Percentiles rank a stretch among this genome's conserved stretches.
phyloP scores from a whole-genome alignment of 2,797 vertebrate genomes.

The Pseudomugil gertrudae region DNA sequence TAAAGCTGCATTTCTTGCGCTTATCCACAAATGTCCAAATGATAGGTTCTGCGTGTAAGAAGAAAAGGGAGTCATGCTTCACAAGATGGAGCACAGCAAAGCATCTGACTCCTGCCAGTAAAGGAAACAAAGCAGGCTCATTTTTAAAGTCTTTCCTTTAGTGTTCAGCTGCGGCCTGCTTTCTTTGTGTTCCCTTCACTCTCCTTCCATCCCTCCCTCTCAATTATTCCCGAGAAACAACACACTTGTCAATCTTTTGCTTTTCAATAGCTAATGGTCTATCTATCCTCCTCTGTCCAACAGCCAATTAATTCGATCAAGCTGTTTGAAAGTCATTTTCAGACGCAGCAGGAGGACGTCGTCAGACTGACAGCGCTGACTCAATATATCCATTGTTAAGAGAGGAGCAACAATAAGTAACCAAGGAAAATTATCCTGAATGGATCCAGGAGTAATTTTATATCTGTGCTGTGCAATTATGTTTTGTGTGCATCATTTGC shows the following conservation, averaged over 20 bases:
- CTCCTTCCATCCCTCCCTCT: constrained; percentile 54
- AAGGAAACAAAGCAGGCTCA: constrained; percentile 62
- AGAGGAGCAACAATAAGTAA: constrained; percentile 50
- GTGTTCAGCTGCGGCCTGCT: constrained; percentile 48
- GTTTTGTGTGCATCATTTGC: constrained; percentile 52
- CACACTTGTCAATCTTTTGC: constrained; percentile 73
- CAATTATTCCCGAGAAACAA: constrained; percentile 68
- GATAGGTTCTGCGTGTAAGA: constrained; percentile 67
- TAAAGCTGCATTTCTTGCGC: constrained; percentile 56
- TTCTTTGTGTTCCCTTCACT: constrained; percentile 64
- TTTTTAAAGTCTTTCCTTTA: constrained; percentile 67
- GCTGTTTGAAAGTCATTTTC: constrained; percentile 71
- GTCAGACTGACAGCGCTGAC: constrained; percentile 54
- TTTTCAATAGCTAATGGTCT: constrained; percentile 76
- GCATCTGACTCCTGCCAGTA: constrained; percentile 63
- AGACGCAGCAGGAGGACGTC: constrained; percentile 40
- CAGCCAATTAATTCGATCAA: constrained; percentile 80
- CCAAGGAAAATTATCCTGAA: constrained; percentile 63
- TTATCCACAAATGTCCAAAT: constrained; percentile 74
- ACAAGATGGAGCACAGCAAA: constrained; percentile 63
- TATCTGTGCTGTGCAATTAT: constrained; percentile 61
- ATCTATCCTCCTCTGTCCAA: constrained; percentile 64
- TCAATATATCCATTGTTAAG: constrained; percentile 61
- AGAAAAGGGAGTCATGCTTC: constrained; percentile 64
- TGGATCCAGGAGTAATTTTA: constrained; percentile 71